Conservation (phyloP, 2,888 invertebrate species). For the Esperia sulphurella region DNA sequence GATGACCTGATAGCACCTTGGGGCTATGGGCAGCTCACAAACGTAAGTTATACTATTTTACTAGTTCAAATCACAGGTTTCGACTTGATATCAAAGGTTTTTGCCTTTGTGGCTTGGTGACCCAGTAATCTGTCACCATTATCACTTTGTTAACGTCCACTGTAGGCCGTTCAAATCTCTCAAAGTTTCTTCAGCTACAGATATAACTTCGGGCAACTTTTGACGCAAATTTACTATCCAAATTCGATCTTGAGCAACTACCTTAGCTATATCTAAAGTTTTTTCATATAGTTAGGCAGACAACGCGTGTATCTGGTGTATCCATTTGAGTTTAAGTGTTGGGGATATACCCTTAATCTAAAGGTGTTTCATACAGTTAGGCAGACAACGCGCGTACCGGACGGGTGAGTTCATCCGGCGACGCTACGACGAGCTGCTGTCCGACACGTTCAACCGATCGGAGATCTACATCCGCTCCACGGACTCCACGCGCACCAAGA, state of each 20-base stretch:
- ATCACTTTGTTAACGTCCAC: no score
- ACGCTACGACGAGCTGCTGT: slow-evolving; percentile 34
- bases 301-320: slow-evolving; percentile 10
- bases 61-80: no score
- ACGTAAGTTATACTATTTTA: no score
- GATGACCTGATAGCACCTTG: slow-evolving; percentile 19
- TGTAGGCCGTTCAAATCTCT: no score
- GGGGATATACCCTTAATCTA: not conserved
- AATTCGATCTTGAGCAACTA: not conserved
- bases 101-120: no score
- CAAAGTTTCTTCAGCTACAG: no score
- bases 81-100: no score
- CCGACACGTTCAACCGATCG: slow-evolving; percentile 33
- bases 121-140: no score
- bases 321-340: no score
- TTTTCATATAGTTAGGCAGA: slow-evolving; percentile 2
- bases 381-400: slow-evolving; percentile 28
- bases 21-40: slow-evolving; percentile 41
- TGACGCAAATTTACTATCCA: no score
- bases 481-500: slow-evolving; percentile 43
- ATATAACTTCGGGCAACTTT: no score
- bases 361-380: slow-evolving; percentile 21
- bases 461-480: slow-evolving; percentile 46
- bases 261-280: not conserved
- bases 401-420: slow-evolving; percentile 30